These are phyloP conservation scores for Mastomys coucha DNA, from an alignment of 2,113 vertebrate genomes.

Conservation along the genomic window DNA sequence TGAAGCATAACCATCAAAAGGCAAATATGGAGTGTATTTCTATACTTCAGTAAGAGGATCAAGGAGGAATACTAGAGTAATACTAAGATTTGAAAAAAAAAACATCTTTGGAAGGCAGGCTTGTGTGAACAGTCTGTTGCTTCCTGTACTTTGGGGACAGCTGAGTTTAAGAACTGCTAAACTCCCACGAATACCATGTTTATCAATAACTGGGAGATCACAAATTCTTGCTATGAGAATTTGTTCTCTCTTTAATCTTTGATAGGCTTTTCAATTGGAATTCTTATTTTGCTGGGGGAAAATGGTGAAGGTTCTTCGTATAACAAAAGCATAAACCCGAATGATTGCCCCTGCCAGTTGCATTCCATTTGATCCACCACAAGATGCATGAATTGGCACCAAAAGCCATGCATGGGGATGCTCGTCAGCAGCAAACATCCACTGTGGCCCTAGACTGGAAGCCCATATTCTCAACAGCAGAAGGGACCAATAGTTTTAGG, in stretches of 20 bases:
- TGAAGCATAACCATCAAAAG: background rate
- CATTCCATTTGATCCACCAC: background rate
- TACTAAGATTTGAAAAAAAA: background rate
- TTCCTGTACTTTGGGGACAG: background rate
- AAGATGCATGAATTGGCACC: background rate
- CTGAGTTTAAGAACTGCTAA: background rate
- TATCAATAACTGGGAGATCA: background rate
- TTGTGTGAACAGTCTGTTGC: background rate
- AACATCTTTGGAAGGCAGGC: background rate
- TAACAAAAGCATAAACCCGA: background rate
- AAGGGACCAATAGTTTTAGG: background rate
- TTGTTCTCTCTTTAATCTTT: conserved; percentile 15
- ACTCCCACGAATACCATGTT: background rate
- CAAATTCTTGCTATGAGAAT: conserved; percentile 1
- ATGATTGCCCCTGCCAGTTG: background rate
- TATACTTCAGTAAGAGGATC: conserved; percentile 1
- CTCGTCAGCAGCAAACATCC: background rate
- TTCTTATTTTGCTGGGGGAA: background rate
- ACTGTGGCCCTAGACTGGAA: background rate
- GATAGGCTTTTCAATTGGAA: background rate
- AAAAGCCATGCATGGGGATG: background rate
- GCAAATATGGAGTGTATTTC: background rate
- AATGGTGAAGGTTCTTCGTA: background rate
- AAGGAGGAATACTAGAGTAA: background rate
- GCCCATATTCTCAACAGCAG: background rate